Evolutionary conservation across 2,113 vertebrate species (phyloP), one percentile per base, ranked within the genome.

Genomic region (Corvus hawaiiensis): DNA sequence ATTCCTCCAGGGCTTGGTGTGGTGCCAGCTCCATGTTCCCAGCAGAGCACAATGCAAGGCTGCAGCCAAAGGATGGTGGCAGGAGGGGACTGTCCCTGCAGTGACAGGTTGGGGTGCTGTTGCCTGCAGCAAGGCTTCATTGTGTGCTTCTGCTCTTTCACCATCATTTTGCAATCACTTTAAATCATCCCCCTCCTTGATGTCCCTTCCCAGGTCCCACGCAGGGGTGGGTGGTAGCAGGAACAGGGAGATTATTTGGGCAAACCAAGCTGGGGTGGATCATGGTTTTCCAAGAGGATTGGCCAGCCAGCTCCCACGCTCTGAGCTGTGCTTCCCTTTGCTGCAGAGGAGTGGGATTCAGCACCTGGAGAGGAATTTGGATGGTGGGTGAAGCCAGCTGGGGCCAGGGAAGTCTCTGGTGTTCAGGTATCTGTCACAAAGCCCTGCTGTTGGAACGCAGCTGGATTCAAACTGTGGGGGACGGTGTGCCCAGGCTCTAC

Each of bases 251-350:
- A 75, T 63, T 22, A 39, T 48, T 5, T 62, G 44, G 43, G 39
- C 16, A 58, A 82, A 44, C 4, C 32, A 39, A 16, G 13, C 1
- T 59, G 55, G n/a, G 13, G 13, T 56, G 15, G 52, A 26, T 75
- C 6, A 1, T 3, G 7, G 23, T 51, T 52, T 89, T 37, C 62
- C 61, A 20, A 43, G 67, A 9, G 13, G 68, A 52, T 54, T 0
- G 0, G 7, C n/a, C 0, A 15, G 35, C 19, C 61, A 61, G 46
- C 19, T 76, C 58, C 54, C 32, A 39, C 0, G 0, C 1, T 1
- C 68, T 26, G 54, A 37, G 37, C 33, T 27, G 33, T 13, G n/a
- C n/a, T 52, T 79, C 56, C 16, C 51, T 49, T 32, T 13, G 62
- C 24, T 2, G 2, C 27, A 18, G 44, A 8, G 9, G 22, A 30